Evolutionary conservation across 2,797 vertebrate species (phyloP), one percentile per base, ranked within the genome.

Genomic region (Gambelia wislizenii): DNA sequence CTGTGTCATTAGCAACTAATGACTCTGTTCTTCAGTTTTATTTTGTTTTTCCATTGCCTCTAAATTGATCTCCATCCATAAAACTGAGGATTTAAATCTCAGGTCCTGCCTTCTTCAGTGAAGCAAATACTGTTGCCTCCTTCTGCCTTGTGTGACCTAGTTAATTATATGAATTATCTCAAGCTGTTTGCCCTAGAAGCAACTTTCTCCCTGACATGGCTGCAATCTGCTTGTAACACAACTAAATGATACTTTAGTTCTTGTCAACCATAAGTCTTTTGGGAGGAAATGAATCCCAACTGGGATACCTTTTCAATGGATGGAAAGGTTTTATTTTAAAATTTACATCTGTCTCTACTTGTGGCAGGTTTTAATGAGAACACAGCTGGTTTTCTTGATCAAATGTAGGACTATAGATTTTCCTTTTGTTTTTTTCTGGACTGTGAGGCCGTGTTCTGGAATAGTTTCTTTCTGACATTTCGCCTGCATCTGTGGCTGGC

Each of bases 361-460:
- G 77, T n/a, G 59, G 27, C 56, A 52, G 75, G 75, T 47, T n/a
- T 87, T 83, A 89, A 82, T 81, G 72, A 90, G 10, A 83, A n/a
- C 18, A 91, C 84, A 93, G 69, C 2, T 22, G 89, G 74, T 16
- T 56, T 85, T 47, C 54, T 64, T 69, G 59, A 64, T 8, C 27
- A 33, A 90, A 85, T 64, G 0, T 67, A 64, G 36, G 1, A 80
- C 36, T 14, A n/a, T n/a, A n/a, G n/a, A n/a, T n/a, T n/a, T n/a
- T n/a, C n/a, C n/a, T n/a, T n/a, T n/a, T n/a, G n/a, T n/a, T n/a
- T n/a, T n/a, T n/a, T n/a, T n/a, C n/a, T n/a, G n/a, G n/a, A n/a
- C n/a, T n/a, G n/a, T n/a, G n/a, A n/a, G n/a, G n/a, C n/a, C n/a
- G n/a, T n/a, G n/a, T n/a, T n/a, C n/a, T n/a, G n/a, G n/a, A n/a